Evolutionary conservation across 2,113 vertebrate species (phyloP).

Genomic region (Vidua chalybeata): DNA sequence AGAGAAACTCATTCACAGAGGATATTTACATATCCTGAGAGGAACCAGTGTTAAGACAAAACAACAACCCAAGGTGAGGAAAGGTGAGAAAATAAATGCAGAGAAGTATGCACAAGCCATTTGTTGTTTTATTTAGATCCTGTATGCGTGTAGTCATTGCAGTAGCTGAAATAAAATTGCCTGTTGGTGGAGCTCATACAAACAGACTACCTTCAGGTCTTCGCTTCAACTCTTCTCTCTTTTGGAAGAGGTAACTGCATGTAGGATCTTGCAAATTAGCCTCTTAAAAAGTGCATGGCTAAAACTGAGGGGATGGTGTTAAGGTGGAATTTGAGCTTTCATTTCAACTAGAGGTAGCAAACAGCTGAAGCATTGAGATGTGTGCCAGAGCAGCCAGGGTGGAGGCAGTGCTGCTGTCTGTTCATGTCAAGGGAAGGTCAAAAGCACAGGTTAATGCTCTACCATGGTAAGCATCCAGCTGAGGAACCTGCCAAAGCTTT

Average conservation of each 20-base stretch:
- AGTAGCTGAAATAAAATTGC: not conserved
- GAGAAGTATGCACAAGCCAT: not conserved
- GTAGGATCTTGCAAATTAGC: not conserved
- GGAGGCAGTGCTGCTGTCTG: not conserved
- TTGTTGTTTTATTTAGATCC: not conserved
- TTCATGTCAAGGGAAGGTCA: not conserved
- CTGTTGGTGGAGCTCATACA: not conserved
- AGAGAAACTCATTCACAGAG: not conserved
- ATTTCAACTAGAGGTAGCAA: not conserved
- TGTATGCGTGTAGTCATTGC: not conserved
- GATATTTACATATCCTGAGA: not conserved
- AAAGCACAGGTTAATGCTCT: not conserved
- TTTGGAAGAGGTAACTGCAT: not conserved
- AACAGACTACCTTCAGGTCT: not conserved
- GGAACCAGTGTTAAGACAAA: not conserved
- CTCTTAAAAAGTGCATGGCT: not conserved
- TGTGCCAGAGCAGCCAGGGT: not conserved
- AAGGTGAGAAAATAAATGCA: not conserved
- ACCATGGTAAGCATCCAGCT: not conserved
- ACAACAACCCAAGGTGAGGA: not conserved
- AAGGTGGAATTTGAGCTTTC: not conserved
- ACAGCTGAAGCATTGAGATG: not conserved
- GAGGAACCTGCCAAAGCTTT: not conserved
- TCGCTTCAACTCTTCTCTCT: not conserved
- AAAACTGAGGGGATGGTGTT: not conserved